A percentile compares a stretch with the other conserved stretches of the same genome.
Conservation (phyloP, 2,888 invertebrate species). For the Nephrotoma flavescens region DNA sequence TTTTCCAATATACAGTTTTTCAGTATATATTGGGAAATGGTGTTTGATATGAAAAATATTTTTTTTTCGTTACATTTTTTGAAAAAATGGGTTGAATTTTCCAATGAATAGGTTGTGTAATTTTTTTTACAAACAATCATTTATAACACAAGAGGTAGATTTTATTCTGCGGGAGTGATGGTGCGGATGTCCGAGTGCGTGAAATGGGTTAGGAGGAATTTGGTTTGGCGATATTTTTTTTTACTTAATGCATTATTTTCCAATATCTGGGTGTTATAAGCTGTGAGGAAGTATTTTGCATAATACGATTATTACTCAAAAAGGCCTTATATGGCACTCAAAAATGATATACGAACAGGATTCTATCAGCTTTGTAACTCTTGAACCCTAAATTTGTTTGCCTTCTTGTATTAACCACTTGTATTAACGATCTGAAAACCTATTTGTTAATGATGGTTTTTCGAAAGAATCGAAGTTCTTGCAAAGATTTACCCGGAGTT, state of each 20-base stretch:
- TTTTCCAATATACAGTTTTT: background rate
- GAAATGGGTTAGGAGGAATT: background rate
- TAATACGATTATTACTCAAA: too few relatives aligned
- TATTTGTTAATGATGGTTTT: too few relatives aligned
- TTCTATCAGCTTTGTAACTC: too few relatives aligned
- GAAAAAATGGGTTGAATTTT: background rate
- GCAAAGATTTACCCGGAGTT: too few relatives aligned
- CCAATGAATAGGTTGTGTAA: background rate
- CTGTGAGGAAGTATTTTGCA: background rate
- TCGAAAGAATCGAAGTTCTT: too few relatives aligned
- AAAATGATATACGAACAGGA: too few relatives aligned
- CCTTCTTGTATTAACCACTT: too few relatives aligned
- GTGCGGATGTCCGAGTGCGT: background rate
- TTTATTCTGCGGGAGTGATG: background rate
- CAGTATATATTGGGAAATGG: background rate
- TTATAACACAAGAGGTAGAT: background rate
- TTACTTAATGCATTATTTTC: background rate
- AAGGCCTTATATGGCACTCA: too few relatives aligned
- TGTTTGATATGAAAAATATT: background rate
- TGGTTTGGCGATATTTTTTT: background rate
- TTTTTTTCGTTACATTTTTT: background rate
- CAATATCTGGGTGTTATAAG: background rate
- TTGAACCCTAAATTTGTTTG: too few relatives aligned
- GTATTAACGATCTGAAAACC: too few relatives aligned
- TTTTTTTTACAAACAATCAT: background rate